Evolutionary conservation across 2,888 invertebrate species (phyloP).

Genomic region (Microplitis manilae): DNA sequence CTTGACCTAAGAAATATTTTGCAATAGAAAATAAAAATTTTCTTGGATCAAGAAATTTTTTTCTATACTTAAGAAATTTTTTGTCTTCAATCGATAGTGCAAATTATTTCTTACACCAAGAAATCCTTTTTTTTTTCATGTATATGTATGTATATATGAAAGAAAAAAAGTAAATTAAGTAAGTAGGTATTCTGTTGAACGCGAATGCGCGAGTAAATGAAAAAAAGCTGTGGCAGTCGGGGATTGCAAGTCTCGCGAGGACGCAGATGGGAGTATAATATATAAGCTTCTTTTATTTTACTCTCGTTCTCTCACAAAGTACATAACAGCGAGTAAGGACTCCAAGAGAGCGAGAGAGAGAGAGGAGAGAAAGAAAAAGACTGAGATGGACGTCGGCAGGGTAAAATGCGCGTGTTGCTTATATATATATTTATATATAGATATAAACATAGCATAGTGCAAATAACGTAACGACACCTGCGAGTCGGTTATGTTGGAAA

Average conservation of each 20-base stretch:
- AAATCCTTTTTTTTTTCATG: no score
- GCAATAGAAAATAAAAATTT: no score
- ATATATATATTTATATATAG: neutral
- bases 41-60: no score
- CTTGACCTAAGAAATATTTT: no score
- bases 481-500: slow-evolving; percentile 31
- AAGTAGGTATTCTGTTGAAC: slow-evolving; percentile 13
- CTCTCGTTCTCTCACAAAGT: slow-evolving; percentile 30
- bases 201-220: slow-evolving; percentile 37
- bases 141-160: neutral
- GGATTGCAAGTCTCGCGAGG: slow-evolving; percentile 26
- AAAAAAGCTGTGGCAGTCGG: slow-evolving; percentile 25
- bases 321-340: slow-evolving; percentile 22
- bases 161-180: slow-evolving; percentile 16
- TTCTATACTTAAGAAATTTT: no score
- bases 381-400: slow-evolving; percentile 9
- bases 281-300: slow-evolving; percentile 35
- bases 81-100: no score
- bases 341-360: neutral
- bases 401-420: slow-evolving; percentile 7
- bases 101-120: no score
- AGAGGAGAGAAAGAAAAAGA: neutral
- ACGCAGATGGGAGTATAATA: slow-evolving; percentile 34
- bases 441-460: slow-evolving; percentile 5
- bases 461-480: slow-evolving; percentile 36